Percentiles rank a stretch among this genome's conserved stretches.
phyloP scores from a whole-genome alignment of 2,888 invertebrate species.

The Mythimna impura region DNA sequence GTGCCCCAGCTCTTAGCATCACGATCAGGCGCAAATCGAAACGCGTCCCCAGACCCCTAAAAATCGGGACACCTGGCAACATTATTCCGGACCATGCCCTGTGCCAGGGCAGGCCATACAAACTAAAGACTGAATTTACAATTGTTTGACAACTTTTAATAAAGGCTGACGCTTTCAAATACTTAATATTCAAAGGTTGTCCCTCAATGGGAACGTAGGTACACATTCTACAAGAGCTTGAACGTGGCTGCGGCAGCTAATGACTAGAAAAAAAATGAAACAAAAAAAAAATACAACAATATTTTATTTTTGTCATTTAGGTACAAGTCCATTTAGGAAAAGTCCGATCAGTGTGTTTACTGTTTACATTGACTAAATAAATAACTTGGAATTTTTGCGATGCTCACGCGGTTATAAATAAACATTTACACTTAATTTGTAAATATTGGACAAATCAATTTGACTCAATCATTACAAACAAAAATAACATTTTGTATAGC shows the following conservation, averaged over 20 bases:
- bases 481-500: not conserved
- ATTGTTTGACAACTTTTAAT: too few relatives aligned
- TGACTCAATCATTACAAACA: not conserved
- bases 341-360: slow-evolving; percentile 11
- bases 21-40: too few relatives aligned
- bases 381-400: slow-evolving; percentile 2
- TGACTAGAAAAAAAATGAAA: not conserved
- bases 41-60: too few relatives aligned
- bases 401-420: slow-evolving; percentile 35
- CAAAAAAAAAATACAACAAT: not conserved
- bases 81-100: too few relatives aligned
- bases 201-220: too few relatives aligned
- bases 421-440: not conserved
- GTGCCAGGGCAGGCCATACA: too few relatives aligned
- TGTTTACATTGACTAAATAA: slow-evolving; percentile 7
- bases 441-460: not conserved
- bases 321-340: slow-evolving; percentile 9
- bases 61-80: too few relatives aligned
- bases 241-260: too few relatives aligned
- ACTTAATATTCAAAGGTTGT: too few relatives aligned
- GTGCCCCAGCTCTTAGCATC: not conserved
- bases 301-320: slow-evolving; percentile 23
- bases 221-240: too few relatives aligned
- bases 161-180: too few relatives aligned
- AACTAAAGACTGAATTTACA: too few relatives aligned